Percentiles rank a stretch among this genome's conserved stretches.
Conservation (phyloP, 2,797 vertebrate species). For the Artibeus jamaicensis region DNA sequence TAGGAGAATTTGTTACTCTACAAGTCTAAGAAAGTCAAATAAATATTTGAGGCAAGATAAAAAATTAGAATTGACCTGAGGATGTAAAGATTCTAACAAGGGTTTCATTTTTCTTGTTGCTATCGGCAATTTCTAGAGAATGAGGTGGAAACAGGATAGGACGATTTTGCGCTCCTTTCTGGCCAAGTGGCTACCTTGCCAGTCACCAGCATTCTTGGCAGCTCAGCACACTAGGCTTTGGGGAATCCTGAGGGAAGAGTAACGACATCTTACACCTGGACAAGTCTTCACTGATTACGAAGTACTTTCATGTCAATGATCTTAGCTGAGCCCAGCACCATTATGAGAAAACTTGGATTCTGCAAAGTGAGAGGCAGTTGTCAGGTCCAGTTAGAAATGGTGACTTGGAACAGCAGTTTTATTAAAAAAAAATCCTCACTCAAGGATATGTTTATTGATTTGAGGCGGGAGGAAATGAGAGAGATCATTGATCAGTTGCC, state of each 20-base stretch:
- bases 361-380: background rate
- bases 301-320: background rate
- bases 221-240: background rate
- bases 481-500: too few species aligned
- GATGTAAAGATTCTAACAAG: background rate
- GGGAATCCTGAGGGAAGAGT: background rate
- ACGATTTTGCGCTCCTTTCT: background rate
- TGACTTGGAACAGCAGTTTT: background rate
- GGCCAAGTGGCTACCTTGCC: background rate
- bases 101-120: background rate
- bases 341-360: background rate
- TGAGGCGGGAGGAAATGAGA: too few species aligned
- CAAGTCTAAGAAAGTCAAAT: background rate
- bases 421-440: too few species aligned
- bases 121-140: background rate
- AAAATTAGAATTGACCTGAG: background rate
- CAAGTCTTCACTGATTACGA: background rate
- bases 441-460: too few species aligned
- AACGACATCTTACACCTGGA: background rate
- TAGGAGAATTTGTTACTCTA: background rate
- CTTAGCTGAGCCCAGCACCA: background rate
- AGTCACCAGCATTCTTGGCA: background rate
- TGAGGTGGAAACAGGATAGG: background rate
- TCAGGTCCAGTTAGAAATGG: background rate
- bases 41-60: background rate